Evolutionary conservation across 2,113 vertebrate genomes (phyloP), one percentile per base, ranked within the genome.

Genomic region (Procavia capensis): DNA sequence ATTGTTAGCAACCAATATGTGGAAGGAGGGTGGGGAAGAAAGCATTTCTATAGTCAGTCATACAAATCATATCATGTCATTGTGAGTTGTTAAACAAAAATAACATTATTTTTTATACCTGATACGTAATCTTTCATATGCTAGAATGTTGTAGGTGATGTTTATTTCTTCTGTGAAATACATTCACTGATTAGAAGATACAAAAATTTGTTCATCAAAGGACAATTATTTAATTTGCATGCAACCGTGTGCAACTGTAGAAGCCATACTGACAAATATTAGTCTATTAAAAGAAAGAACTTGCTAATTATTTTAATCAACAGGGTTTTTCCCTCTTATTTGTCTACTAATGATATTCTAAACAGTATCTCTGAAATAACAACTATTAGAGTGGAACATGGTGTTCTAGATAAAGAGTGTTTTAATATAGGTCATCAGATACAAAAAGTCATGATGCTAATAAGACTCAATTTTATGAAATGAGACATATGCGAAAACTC

Each of bases 231-330:
- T 92, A 39, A 61, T 88, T 87, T 87, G 9, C 11, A 95, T 80
- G 9, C 29, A 76, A 82, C n/a, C 91, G 39, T 70, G 57, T 54
- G 59, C 25, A 94, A 72, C 11, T 95, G 43, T 31, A 86, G 85
- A 94, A 85, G 47, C 39, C 76, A 47, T 84, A 61, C 11, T 74
- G 61, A 96, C 95, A 93, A 93, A 3, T 14, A 94, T 39, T 24
- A 39, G n/a, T 59, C 29, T 8, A 13, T 66, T 45, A 66, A 85
- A 85, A 34, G 54, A 84, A 75, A 47, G 19, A 87, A 75, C 9
- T 24, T 92, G 27, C 8, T 72, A 9, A 43, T 96, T 57, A 94
- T 87, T 96, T 96, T 78, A 87, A 95, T 95, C 96, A 97, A 97
- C 95, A 97, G 91, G 95, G 86, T 94, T 95, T 82, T 34, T 31